Percentiles rank a stretch among this genome's conserved stretches.
These are phyloP conservation scores for Drosophila ogumai DNA, from an alignment of 1,140 invertebrate genomes.

Conservation along the genomic window DNA sequence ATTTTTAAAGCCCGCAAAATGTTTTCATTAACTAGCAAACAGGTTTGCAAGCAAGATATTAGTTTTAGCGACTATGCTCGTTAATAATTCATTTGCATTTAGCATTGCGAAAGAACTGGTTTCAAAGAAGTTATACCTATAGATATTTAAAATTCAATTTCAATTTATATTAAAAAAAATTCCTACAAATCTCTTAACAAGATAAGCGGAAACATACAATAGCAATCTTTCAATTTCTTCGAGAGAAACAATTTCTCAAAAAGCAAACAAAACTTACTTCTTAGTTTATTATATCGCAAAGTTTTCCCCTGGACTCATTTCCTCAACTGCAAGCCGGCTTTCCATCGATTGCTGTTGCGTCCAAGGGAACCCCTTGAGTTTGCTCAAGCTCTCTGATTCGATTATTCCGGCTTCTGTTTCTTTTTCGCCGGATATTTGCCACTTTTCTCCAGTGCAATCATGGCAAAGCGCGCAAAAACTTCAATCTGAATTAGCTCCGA, in stretches of 20 bases:
- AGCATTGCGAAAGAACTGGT: background rate
- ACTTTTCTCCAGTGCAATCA: slow-evolving; percentile 29
- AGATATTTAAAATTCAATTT: background rate
- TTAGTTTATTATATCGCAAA: slow-evolving; percentile 25
- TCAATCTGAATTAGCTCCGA: slow-evolving; percentile 45
- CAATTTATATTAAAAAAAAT: background rate
- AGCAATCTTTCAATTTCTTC: background rate
- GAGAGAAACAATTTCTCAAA: background rate
- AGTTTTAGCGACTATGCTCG: background rate
- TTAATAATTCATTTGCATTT: background rate
- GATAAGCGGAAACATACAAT: background rate
- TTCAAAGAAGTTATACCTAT: background rate
- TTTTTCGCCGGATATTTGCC: slow-evolving; percentile 14
- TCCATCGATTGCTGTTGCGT: slow-evolving; percentile 16
- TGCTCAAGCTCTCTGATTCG: slow-evolving; percentile 24
- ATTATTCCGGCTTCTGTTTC: slow-evolving; percentile 38
- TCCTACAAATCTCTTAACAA: background rate
- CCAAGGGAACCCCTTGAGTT: slow-evolving; percentile 11
- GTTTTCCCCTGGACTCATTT: slow-evolving; percentile 23
- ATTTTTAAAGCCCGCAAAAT: slow-evolving; percentile 56
- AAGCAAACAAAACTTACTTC: slow-evolving; percentile 4
- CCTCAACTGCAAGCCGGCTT: slow-evolving; percentile 5
- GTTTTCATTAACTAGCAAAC: slow-evolving; percentile 50
- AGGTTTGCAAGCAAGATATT: background rate
- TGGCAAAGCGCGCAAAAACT: slow-evolving; percentile 15